Percentiles rank a stretch among this genome's conserved stretches.
These are phyloP conservation scores for Gavialis gangeticus DNA, from an alignment of 2,113 vertebrate genomes.

Conservation along the genomic window DNA sequence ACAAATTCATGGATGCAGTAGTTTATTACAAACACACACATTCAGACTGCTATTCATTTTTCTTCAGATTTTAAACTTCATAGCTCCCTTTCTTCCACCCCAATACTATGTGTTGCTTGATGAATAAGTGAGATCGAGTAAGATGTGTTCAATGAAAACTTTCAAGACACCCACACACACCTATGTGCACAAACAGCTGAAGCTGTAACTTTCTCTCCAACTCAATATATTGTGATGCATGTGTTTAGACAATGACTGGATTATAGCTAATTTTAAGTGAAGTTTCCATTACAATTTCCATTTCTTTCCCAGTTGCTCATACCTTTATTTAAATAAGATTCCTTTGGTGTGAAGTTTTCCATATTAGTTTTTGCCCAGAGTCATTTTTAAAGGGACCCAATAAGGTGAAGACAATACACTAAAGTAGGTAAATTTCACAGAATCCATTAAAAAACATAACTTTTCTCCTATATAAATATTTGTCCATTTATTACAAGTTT, in stretches of 20 bases:
- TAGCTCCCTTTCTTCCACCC: too few species aligned
- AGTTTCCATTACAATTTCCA: background rate
- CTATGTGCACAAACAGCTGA: background rate
- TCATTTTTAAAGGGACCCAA: background rate
- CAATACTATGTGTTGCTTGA: fast-evolving
- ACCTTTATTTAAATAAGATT: background rate
- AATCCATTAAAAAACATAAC: background rate
- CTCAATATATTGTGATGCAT: background rate
- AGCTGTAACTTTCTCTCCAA: background rate
- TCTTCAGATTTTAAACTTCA: too few species aligned
- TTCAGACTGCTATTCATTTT: fast-evolving
- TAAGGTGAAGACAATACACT: background rate
- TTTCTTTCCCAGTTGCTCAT: background rate
- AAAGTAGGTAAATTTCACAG: background rate
- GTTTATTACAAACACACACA: fast-evolving
- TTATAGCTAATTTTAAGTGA: background rate
- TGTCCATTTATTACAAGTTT: too few species aligned
- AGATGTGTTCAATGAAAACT: background rate
- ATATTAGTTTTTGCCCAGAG: background rate
- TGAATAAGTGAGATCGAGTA: fast-evolving
- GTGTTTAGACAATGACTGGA: background rate
- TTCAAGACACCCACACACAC: background rate
- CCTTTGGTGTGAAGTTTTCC: background rate
- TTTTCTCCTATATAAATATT: too few species aligned
- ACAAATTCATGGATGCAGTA: background rate